Evolutionary conservation across 2,888 invertebrate genomes (phyloP), one percentile per base, ranked within the genome.

Genomic region (Hypena proboscidalis): DNA sequence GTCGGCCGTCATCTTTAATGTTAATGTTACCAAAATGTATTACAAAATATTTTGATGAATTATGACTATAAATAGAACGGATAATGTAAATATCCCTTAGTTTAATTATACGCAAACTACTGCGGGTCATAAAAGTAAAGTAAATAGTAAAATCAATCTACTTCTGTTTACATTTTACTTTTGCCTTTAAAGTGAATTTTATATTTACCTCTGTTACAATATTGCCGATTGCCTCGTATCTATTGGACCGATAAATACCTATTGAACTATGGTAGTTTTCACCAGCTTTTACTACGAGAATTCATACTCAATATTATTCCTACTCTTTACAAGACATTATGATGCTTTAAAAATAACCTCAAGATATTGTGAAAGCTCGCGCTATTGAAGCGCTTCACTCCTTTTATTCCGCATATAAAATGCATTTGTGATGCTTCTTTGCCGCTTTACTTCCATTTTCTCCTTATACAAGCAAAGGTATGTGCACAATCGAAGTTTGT

Each of bases 381-480:
- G 41, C 34, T 38, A 31, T 23, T 23, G 27, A 52, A 60, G 39
- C 49, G 55, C 59, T 61, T 60, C 47, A 52, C 51, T 58, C 45
- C 55, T 59, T 72, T 68, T 54, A 61, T 61, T 61, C 54, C 53
- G 62, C 66, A 70, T 70, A 59, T 73, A 70, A 75, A 79, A 78
- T 77, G 70, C 72, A 75, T 75, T 75, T 68, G 58, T 52, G 63
- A 68, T 65, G 66, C 67, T 67, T 66, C 51, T 43, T 14, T 43
- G 53, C 58, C 58, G 58, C 59, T 64, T 57, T 67, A 57, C 59
- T 45, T 45, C 49, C 41, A 49, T 65, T 67, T 59, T 49, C 56
- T 41, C 29, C 52, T 49, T 47, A 46, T 53, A 46, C 36, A 26
- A 37, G 27, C 29, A 42, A 39, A 58, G 49, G 33, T 60, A 56